These are phyloP conservation scores for Pachyseris speciosa DNA, from an alignment of 64 coral and sea anemone species.

Conservation along the genomic window DNA sequence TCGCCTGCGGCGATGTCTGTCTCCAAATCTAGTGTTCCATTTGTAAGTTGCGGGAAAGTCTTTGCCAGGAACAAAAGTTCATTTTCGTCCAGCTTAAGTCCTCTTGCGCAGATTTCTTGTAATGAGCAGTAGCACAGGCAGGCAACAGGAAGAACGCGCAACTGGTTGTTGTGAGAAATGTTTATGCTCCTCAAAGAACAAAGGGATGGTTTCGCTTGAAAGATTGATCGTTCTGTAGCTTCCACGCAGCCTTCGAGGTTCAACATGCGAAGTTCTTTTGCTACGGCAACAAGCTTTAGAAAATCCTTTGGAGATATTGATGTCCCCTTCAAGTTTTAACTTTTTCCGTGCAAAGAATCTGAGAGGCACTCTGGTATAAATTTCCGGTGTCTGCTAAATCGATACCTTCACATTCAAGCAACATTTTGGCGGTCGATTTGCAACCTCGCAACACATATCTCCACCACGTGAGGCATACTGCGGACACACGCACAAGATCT, in stretches of 20 bases:
- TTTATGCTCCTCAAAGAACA: background rate
- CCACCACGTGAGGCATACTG: slow-evolving; percentile 1
- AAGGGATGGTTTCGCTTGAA: background rate
- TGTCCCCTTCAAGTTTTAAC: background rate
- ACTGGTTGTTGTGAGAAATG: background rate
- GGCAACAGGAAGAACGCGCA: background rate
- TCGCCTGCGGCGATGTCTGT: no score
- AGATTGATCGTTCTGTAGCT: background rate
- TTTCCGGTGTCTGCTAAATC: slow-evolving; percentile 1
- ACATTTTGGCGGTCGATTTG: background rate
- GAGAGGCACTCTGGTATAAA: background rate
- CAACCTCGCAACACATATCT: background rate
- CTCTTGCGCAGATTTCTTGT: background rate
- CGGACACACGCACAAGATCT: background rate
- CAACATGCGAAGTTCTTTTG: background rate
- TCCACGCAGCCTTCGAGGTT: background rate
- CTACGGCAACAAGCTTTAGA: background rate
- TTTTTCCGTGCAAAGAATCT: background rate
- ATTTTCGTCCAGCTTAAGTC: background rate
- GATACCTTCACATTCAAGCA: background rate
- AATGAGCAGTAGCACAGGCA: background rate
- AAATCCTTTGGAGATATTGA: background rate
- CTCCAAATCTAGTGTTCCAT: no score
- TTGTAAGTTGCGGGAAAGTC: no score
- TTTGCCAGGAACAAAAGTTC: no score